A percentile compares a stretch with the other conserved stretches of the same genome.
These are phyloP conservation scores for Pissodes strobi DNA, from an alignment of 1,140 invertebrate genomes.

Conservation along the genomic window DNA sequence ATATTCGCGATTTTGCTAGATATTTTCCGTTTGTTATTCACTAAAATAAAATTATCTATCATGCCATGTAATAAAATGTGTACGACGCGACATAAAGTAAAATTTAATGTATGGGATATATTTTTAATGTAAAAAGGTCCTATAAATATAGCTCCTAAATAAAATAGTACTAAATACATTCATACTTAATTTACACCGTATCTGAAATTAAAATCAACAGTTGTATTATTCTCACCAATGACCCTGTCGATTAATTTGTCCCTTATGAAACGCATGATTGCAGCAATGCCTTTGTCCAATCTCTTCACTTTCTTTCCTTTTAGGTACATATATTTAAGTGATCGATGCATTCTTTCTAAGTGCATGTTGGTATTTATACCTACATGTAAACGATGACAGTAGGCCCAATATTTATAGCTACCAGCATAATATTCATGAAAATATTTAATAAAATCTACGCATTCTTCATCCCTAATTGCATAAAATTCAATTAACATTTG, in stretches of 20 bases:
- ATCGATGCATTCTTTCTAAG: slow-evolving; percentile 14
- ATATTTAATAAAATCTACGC: slow-evolving; percentile 6
- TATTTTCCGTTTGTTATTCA: neutral
- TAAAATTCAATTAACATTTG: neutral
- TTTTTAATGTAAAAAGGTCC: too few species aligned
- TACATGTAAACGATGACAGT: slow-evolving; percentile 12
- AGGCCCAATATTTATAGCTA: slow-evolving; percentile 16
- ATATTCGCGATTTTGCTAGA: neutral
- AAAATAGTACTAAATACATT: too few species aligned
- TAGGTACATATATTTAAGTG: slow-evolving; percentile 17
- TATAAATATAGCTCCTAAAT: too few species aligned
- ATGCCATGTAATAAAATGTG: too few species aligned
- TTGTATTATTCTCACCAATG: neutral
- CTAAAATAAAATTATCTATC: too few species aligned
- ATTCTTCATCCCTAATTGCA: slow-evolving; percentile 2
- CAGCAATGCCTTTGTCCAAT: slow-evolving; percentile 10
- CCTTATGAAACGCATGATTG: slow-evolving; percentile 6
- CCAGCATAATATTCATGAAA: slow-evolving; percentile 11
- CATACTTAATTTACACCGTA: too few species aligned
- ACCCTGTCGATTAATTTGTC: slow-evolving; percentile 6
- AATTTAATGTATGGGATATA: too few species aligned
- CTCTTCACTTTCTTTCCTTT: slow-evolving; percentile 9
- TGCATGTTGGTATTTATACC: slow-evolving; percentile 22
- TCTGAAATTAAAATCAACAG: too few species aligned
- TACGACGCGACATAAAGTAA: too few species aligned